A percentile compares a stretch with the other conserved stretches of the same genome.
Conservation (phyloP, 2,888 invertebrate species). For the Nephrotoma appendiculata region DNA sequence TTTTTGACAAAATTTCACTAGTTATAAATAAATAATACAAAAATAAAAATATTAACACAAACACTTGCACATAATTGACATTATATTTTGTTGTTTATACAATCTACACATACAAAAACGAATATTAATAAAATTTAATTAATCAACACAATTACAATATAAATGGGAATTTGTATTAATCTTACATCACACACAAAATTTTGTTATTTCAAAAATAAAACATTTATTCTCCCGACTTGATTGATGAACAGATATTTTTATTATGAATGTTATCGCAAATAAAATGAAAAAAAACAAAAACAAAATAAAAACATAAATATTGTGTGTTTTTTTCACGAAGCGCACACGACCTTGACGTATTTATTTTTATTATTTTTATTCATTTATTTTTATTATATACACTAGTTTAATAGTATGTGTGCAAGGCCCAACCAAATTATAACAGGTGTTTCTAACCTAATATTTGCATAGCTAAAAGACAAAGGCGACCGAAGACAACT, state of each 20-base stretch:
- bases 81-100: not conserved
- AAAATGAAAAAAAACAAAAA: not conserved
- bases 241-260: not conserved
- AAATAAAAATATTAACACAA: not conserved
- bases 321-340: slow-evolving; percentile 1
- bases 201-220: not conserved
- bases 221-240: not conserved
- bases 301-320: not conserved
- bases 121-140: not conserved
- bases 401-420: too few species aligned
- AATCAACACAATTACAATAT: not conserved
- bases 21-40: not conserved
- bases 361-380: not conserved
- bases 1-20: not conserved
- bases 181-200: not conserved
- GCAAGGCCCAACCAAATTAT: too few species aligned
- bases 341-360: slow-evolving; percentile 4
- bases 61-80: not conserved
- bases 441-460: too few species aligned
- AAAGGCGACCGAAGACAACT: too few species aligned
- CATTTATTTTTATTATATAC: not conserved
- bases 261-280: not conserved
- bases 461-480: too few species aligned
- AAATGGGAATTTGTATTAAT: not conserved
- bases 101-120: not conserved